Base-by-base conservation (phyloP, 2,113 vertebrate genomes). In the Alethe castanea region DNA sequence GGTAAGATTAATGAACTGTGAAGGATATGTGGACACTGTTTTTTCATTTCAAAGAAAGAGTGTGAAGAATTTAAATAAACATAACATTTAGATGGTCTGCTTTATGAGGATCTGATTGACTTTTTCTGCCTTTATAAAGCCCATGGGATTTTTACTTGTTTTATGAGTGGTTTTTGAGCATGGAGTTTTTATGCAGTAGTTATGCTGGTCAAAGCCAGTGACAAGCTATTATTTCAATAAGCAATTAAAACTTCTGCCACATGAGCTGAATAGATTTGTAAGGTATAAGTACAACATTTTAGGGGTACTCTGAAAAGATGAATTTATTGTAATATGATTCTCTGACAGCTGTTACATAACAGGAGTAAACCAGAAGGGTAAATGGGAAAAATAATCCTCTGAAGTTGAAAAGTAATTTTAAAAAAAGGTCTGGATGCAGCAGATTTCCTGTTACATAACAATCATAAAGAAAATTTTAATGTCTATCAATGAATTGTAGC, bases 21-120 rank as follows among this genome's bases (percentile, higher is more conserved):
- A 94, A 94, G 94, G 76, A 66, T 94, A 88, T 57, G 85, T 88
- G 92, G 80, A 96, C 40, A 6, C 57, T 66, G 56, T 48, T 70
- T 94, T 56, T 86, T 88, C 85, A 24, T 95, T 87, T 89, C 78
- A 62, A 91, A 57, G 82, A 12, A 50, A 86, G 65, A 92, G 56
- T 78, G 83, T 69, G 89, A 92, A 57, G 38, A 67, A 95, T 90
- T 93, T 88, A 95, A 97, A 96, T 91, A 96, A 93, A 94, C 42
- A 31, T 28, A 92, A 86, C 59, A 76, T 81, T 91, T 65, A 81
- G 33, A 24, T 74, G 38, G 47, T 24, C 28, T 95, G 3, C 74
- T 79, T 84, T 74, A 80, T 69, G 33, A 94, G 72, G 88, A 42
- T 48, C 74, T 91, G 88, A 66, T 80, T 82, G 69, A 88, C 77